Evolutionary conservation across 2,888 invertebrate species (phyloP), one percentile per base, ranked within the genome.

Genomic region (Parnassius smintheus): DNA sequence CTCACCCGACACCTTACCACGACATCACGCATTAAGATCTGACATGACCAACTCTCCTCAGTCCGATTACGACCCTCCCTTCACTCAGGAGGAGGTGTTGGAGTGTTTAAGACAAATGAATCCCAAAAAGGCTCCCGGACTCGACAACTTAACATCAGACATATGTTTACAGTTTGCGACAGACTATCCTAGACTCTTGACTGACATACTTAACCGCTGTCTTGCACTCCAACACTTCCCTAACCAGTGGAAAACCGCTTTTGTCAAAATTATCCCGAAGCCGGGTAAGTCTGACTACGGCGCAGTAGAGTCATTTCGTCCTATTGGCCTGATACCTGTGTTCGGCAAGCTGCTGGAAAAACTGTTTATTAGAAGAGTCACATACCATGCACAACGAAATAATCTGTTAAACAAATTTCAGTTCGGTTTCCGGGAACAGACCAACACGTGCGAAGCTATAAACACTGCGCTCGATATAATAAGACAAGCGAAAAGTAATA

Each of bases 81-180:
- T n/a, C n/a, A n/a, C n/a, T n/a, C n/a, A n/a, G n/a, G n/a, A n/a
- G n/a, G n/a, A n/a, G n/a, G n/a, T n/a, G n/a, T n/a, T n/a, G n/a
- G n/a, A n/a, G n/a, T n/a, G 66, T 13, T 35, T 71, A 0, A 7
- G 56, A 9, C 10, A 9, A 0, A 69, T 72, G 65, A 67, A 67
- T n/a, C 70, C 65, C 1, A 69, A 65, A 2, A 68, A 66, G 35
- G 69, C 72, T 2, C 72, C 72, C 0, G 70, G 74, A 0, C 48
- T 58, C 0, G 74, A 72, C 46, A 57, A 68, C n/a, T n/a, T n/a
- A n/a, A n/a, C 7, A 9, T 52, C 2, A 22, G 18, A 18, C 18
- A 18, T 18, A 18, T 18, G 18, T 18, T 18, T 18, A 18, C 52
- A 52, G 18, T 52, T 52, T 35, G 35, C 52, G 2, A 10, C 9